These are phyloP conservation scores for Troides aeacus DNA, from an alignment of 2,888 invertebrate species.

Conservation along the genomic window DNA sequence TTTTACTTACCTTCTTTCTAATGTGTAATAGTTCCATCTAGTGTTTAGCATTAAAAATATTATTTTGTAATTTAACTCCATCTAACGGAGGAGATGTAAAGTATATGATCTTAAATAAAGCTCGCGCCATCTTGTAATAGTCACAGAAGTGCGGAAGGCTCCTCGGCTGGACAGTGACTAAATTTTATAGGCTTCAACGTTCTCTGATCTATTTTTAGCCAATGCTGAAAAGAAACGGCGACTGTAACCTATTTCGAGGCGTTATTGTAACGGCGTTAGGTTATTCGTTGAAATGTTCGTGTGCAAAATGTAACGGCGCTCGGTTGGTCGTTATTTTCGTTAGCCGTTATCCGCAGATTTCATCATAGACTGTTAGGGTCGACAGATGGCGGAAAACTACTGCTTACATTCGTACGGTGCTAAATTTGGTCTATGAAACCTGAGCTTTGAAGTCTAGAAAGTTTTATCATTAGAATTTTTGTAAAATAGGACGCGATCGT, in stretches of 20 bases:
- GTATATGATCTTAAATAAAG: constrained; percentile 39
- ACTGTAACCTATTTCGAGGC: constrained; percentile 51
- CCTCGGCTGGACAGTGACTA: constrained; percentile 59
- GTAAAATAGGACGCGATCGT: background rate
- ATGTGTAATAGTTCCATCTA: constrained; percentile 50
- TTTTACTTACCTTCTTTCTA: constrained; percentile 4
- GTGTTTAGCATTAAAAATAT: constrained; percentile 32
- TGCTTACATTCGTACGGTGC: background rate
- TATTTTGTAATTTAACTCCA: constrained; percentile 46
- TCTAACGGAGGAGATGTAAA: constrained; percentile 51
- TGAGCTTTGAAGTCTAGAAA: background rate
- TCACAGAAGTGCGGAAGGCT: constrained; percentile 57
- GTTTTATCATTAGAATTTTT: background rate
- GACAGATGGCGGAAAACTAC: constrained; percentile 52
- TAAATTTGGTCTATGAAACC: background rate
- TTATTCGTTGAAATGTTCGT: constrained; percentile 42
- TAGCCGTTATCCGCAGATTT: constrained; percentile 53
- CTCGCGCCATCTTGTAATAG: constrained; percentile 56
- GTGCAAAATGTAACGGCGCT: constrained; percentile 47
- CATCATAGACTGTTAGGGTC: constrained; percentile 37
- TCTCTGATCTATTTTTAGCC: constrained; percentile 46
- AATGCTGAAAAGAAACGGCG: constrained; percentile 45
- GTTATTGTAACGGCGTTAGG: constrained; percentile 40
- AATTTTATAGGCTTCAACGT: constrained; percentile 50
- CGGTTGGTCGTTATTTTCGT: constrained; percentile 63